Percentiles rank a stretch among this genome's conserved stretches.
Evolutionary conservation across 2,113 vertebrate genomes (phyloP).

Genomic region (Tychaedon coryphoeus): DNA sequence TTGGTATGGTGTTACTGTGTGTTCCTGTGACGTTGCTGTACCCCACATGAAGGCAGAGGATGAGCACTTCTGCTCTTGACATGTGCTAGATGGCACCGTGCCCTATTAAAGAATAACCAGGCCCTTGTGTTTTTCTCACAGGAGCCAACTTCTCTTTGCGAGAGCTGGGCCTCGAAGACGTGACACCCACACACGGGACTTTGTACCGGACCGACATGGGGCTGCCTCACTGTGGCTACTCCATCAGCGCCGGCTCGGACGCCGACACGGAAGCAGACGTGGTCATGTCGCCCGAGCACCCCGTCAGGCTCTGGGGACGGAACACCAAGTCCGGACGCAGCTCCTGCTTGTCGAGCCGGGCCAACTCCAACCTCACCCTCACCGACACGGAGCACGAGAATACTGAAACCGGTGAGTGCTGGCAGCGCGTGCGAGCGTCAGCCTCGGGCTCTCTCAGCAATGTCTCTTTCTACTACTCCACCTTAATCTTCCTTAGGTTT

Average conservation of each 20-base stretch:
- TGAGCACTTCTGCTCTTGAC: neutral
- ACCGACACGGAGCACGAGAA: constrained; percentile 97
- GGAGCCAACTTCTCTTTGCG: constrained; percentile 89
- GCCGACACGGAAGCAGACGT: constrained; percentile 90
- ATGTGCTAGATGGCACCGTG: neutral
- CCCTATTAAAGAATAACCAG: neutral
- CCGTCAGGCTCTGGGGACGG: constrained; percentile 88
- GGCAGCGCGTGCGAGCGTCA: neutral
- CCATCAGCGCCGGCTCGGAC: constrained; percentile 86
- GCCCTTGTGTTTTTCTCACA: constrained; percentile 32
- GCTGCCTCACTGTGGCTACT: constrained; percentile 89
- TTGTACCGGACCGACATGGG: constrained; percentile 87
- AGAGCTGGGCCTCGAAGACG: constrained; percentile 88
- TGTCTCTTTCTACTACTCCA: neutral
- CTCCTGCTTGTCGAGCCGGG: constrained; percentile 95
- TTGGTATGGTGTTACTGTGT: neutral
- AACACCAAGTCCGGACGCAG: constrained; percentile 91
- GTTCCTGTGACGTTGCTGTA: neutral
- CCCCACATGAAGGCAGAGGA: neutral
- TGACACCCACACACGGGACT: constrained; percentile 81
- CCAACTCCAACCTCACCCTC: constrained; percentile 97
- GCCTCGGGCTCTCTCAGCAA: neutral
- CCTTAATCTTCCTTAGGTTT: neutral
- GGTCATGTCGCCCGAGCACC: constrained; percentile 89
- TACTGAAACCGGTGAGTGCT: constrained; percentile 87